Base-by-base conservation (phyloP, 1,140 invertebrate genomes). In the Meloidogyne exigua region DNA sequence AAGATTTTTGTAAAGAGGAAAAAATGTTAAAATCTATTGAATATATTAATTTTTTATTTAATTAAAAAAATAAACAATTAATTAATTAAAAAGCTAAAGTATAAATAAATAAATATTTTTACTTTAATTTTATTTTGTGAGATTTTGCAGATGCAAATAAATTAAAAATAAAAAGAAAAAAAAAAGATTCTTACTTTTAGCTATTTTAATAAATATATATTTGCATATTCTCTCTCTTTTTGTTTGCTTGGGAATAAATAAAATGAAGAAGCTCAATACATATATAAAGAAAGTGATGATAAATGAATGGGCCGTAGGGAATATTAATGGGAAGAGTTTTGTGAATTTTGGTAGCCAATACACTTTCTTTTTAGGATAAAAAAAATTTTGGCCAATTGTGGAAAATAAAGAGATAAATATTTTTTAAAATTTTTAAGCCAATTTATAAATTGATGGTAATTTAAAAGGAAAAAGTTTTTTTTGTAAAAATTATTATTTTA, bases 191-290 rank as follows among this genome's bases (percentile, higher is more conserved):
- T 44, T 18, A 9, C 28, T 32, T 32, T 32, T 32, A 32, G 28
- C 42, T 57, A n/a, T 57, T 39, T 39, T 57, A 57, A 57, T n/a
- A 57, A n/a, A n/a, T 57, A n/a, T n/a, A 57, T 57, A 57, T 57
- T 57, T 57, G n/a, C 49, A 1, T 5, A 7, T n/a, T n/a, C 7
- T 57, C 4, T n/a, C 13, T 57, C 36, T 39, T 39, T 10, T 39
- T 39, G 9, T 39, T 18, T 57, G 44, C n/a, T n/a, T 57, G 49
- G 49, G 18, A 57, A 57, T 18, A 57, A 57, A 57, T 7, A 57
- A n/a, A 57, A 57, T 57, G n/a, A 57, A 57, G n/a, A 57, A 57
- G 49, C 49, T 57, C 4, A 3, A 42, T 42, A 42, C 11, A 42
- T 15, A 44, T 15, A n/a, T 57, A n/a, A 39, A 7, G 9, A 39